Conservation (phyloP, 2,113 vertebrate genomes). For the Entomyzon cyanotis region DNA sequence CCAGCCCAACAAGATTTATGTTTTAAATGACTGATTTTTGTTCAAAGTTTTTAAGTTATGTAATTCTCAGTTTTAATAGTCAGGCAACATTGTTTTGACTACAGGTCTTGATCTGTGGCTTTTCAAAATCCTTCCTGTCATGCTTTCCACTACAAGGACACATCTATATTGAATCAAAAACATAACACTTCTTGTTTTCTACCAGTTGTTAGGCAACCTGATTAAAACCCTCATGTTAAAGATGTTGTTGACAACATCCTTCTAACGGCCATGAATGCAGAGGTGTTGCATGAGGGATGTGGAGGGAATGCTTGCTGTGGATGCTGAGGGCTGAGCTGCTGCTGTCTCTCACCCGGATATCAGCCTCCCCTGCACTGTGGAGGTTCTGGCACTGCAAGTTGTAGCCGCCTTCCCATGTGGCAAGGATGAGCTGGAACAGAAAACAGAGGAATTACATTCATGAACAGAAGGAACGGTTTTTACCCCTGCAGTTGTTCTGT, state of each 20-base stretch:
- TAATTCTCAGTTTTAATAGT: background rate
- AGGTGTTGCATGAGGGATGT: rapidly evolving
- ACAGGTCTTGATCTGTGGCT: background rate
- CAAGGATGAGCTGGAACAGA: slow-evolving; percentile 78
- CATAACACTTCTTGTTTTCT: background rate
- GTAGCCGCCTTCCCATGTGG: slow-evolving; percentile 84
- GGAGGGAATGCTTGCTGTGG: background rate
- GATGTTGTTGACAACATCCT: background rate
- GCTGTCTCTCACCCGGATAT: slow-evolving; percentile 78
- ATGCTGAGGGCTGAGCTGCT: background rate
- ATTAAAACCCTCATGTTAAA: background rate
- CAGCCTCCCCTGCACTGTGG: slow-evolving; percentile 77
- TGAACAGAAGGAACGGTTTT: background rate
- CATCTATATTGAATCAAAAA: background rate
- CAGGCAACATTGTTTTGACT: background rate
- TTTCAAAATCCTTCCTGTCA: background rate
- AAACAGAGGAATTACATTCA: background rate
- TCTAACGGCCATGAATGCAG: rapidly evolving
- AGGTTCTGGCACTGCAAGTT: slow-evolving; percentile 87
- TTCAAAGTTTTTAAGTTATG: background rate
- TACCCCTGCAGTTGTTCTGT: background rate
- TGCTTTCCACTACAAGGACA: background rate
- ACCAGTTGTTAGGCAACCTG: background rate
- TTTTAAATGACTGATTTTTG: background rate
- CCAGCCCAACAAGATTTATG: background rate